These are phyloP conservation scores for Electrona antarctica DNA, from an alignment of 2,113 vertebrate genomes.

Conservation along the genomic window DNA sequence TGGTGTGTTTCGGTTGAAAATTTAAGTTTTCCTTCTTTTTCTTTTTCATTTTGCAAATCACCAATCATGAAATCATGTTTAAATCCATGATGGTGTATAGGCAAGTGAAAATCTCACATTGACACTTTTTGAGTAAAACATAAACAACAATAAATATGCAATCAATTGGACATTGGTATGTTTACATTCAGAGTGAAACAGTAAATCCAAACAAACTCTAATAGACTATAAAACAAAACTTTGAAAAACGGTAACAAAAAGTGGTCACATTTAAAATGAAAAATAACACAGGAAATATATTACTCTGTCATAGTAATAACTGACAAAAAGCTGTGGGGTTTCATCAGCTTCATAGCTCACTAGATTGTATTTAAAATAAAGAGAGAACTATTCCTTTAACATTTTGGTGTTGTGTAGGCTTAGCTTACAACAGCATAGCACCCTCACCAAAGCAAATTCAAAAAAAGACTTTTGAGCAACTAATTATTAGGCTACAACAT, in stretches of 20 bases:
- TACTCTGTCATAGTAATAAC: constrained; percentile 49
- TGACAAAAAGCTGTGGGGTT: constrained; percentile 30
- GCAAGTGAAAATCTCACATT: constrained; percentile 24
- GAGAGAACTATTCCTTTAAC: constrained; percentile 29
- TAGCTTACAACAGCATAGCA: constrained; percentile 55
- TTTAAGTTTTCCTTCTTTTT: not conserved
- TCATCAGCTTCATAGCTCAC: constrained; percentile 42
- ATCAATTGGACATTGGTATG: constrained; percentile 31
- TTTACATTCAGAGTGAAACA: constrained; percentile 58
- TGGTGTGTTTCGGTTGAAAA: constrained; percentile 36
- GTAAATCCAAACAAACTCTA: constrained; percentile 54
- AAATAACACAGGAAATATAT: constrained; percentile 40
- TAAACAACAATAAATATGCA: constrained; percentile 58
- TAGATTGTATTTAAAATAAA: constrained; percentile 47
- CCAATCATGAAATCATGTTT: constrained; percentile 9
- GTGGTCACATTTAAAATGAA: constrained; percentile 51
- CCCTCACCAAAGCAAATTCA: constrained; percentile 37
- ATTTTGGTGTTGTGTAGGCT: constrained; percentile 37
- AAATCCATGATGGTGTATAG: constrained; percentile 35
- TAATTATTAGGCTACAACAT: constrained; percentile 32
- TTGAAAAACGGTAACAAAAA: constrained; percentile 49
- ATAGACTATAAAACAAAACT: constrained; percentile 55
- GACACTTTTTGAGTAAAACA: constrained; percentile 35
- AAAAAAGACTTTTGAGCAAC: constrained; percentile 31
- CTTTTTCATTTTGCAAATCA: not conserved